phyloP scores from a whole-genome alignment of 2,888 invertebrate species.

The Sarcophaga variegata region DNA sequence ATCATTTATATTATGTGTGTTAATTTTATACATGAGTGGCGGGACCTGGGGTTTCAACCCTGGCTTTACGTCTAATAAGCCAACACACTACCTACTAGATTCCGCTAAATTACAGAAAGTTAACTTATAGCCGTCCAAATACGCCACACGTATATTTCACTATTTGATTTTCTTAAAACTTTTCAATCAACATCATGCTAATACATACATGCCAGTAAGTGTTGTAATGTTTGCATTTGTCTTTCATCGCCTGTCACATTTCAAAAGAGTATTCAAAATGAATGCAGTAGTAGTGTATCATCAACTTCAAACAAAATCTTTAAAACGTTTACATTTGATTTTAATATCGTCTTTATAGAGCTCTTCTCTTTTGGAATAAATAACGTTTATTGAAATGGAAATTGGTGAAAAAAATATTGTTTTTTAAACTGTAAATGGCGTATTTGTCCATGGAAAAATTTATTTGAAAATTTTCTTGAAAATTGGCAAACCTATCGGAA shows the following conservation, averaged over 20 bases:
- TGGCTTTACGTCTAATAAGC: too few species aligned
- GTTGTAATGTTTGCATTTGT: background rate
- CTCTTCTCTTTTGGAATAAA: conserved; percentile 5
- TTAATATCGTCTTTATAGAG: background rate
- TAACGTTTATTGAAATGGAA: conserved; percentile 10
- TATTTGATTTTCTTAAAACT: too few species aligned
- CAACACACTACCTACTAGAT: too few species aligned
- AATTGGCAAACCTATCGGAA: conserved; percentile 54
- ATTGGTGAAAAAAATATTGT: background rate
- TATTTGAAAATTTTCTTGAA: too few species aligned
- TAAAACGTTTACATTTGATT: conserved; percentile 11
- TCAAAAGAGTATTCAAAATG: background rate
- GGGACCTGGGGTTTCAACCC: too few species aligned
- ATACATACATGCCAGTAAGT: too few species aligned
- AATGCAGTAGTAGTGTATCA: background rate
- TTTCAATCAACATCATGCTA: too few species aligned
- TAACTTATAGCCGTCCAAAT: too few species aligned
- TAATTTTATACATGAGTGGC: too few species aligned
- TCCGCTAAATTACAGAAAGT: too few species aligned
- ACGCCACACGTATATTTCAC: too few species aligned
- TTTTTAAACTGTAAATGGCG: conserved; percentile 3
- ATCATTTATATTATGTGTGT: too few species aligned
- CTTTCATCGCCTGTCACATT: background rate
- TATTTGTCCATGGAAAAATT: conserved; percentile 15
- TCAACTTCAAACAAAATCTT: conserved; percentile 1